These are phyloP conservation scores for Saccostrea echinata DNA, from an alignment of 1,140 invertebrate species.

Conservation along the genomic window DNA sequence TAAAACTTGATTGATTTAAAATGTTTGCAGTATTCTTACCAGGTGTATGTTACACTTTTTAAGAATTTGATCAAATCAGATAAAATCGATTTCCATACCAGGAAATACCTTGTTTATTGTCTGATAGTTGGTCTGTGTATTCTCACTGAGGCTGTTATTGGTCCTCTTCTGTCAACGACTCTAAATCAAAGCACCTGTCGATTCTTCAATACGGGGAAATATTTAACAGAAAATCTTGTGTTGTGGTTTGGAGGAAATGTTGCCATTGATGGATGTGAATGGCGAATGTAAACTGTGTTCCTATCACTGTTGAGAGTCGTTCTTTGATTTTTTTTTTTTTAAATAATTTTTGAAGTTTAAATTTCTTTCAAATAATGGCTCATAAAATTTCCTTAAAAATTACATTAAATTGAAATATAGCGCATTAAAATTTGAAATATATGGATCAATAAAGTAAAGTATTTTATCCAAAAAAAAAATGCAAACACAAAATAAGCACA, in stretches of 20 bases:
- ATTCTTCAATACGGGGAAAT: slow-evolving; percentile 28
- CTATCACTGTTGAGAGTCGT: too few species aligned
- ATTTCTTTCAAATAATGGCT: neutral
- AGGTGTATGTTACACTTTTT: neutral
- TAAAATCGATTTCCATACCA: neutral
- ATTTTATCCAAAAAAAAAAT: too few species aligned
- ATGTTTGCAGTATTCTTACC: neutral
- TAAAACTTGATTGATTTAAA: neutral
- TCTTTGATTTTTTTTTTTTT: neutral
- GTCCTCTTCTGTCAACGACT: neutral
- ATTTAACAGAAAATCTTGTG: slow-evolving; percentile 19
- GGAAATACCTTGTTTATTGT: slow-evolving; percentile 6
- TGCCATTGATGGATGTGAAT: slow-evolving; percentile 18
- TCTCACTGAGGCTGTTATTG: neutral
- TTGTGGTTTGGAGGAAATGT: slow-evolving; percentile 11
- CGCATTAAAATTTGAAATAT: neutral
- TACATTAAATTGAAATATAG: neutral
- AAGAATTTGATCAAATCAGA: neutral
- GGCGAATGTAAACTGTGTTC: neutral
- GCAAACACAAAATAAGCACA: neutral
- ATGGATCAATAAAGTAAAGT: too few species aligned
- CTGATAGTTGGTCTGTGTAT: neutral
- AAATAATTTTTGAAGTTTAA: neutral
- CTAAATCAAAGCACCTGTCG: neutral
- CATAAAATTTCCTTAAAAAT: neutral